These are phyloP conservation scores for Mesoligia furuncula DNA, from an alignment of 2,888 invertebrate genomes.

Conservation along the genomic window DNA sequence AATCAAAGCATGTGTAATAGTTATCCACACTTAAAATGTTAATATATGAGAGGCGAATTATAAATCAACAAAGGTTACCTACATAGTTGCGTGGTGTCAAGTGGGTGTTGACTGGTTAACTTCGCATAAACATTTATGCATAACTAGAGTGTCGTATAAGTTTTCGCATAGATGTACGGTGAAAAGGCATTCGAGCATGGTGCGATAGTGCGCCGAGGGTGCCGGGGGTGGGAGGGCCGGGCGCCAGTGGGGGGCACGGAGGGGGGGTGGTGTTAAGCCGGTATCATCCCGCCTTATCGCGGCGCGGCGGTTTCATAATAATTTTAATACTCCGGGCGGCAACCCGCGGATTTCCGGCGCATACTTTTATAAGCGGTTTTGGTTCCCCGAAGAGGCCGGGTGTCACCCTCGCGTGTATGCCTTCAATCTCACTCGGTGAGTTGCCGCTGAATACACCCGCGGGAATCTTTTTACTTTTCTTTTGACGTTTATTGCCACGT, in stretches of 20 bases:
- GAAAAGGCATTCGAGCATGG: conserved; percentile 84
- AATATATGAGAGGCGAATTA: conserved; percentile 13
- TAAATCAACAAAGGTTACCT: conserved; percentile 8
- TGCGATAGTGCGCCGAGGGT: conserved; percentile 81
- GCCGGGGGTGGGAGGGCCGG: conserved; percentile 60
- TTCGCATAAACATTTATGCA: conserved; percentile 77
- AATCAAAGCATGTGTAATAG: background rate
- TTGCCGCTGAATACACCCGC: conserved; percentile 80
- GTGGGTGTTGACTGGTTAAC: conserved; percentile 56
- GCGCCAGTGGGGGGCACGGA: conserved; percentile 70
- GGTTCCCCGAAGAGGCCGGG: conserved; percentile 75
- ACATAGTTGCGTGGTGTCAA: conserved; percentile 31
- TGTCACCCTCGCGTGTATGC: conserved; percentile 83
- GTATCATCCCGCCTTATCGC: conserved; percentile 87
- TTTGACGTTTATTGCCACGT: conserved; percentile 76
- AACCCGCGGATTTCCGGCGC: conserved; percentile 77
- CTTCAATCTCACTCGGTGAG: conserved; percentile 77
- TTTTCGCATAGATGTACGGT: conserved; percentile 84
- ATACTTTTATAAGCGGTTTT: conserved; percentile 84
- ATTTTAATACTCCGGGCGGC: conserved; percentile 86
- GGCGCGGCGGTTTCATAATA: conserved; percentile 87
- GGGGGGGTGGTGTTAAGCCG: conserved; percentile 81
- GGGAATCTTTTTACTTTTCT: conserved; percentile 79
- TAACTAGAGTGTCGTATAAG: conserved; percentile 79
- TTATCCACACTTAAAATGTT: conserved; percentile 10